Percentiles rank a stretch among this genome's conserved stretches.
These are phyloP conservation scores for Ephydatia muelleri DNA, from an alignment of 37 sponge, comb jelly and placozoan species.

Conservation along the genomic window DNA sequence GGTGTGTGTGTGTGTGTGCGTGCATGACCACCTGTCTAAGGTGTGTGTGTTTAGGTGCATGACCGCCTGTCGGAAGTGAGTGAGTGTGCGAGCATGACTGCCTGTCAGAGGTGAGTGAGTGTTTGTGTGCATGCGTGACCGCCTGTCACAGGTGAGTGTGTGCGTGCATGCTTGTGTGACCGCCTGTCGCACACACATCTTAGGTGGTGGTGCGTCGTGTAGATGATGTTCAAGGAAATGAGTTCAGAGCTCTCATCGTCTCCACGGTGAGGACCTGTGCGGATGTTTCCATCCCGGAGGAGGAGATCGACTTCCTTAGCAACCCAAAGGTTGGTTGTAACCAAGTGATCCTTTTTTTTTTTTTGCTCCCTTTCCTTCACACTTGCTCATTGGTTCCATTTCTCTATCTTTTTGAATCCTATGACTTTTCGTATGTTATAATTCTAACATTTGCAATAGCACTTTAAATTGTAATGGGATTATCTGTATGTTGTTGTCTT, in stretches of 20 bases:
- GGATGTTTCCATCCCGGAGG: slow-evolving; percentile 39
- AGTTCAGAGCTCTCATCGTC: slow-evolving; percentile 80
- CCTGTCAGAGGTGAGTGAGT: not conserved
- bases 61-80: too few relatives aligned
- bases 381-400: slow-evolving; percentile 2
- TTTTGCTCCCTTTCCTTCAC: not conserved
- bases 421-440: too few relatives aligned
- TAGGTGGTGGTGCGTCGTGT: slow-evolving; percentile 70
- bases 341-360: not conserved
- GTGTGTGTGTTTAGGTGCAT: not conserved
- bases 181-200: not conserved
- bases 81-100: slow-evolving; percentile 5
- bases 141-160: not conserved
- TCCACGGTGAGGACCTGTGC: slow-evolving; percentile 85
- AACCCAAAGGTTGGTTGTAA: slow-evolving; percentile 81
- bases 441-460: too few relatives aligned
- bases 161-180: not conserved
- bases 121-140: not conserved
- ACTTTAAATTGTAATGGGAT: too few relatives aligned
- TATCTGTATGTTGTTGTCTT: too few relatives aligned
- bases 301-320: slow-evolving; percentile 71
- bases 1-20: not conserved
- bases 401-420: too few relatives aligned
- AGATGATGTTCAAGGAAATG: slow-evolving; percentile 81
- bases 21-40: not conserved